phyloP scores from a whole-genome alignment of 92 coral and sea anemone species.

The Zoanthus sociatus region DNA sequence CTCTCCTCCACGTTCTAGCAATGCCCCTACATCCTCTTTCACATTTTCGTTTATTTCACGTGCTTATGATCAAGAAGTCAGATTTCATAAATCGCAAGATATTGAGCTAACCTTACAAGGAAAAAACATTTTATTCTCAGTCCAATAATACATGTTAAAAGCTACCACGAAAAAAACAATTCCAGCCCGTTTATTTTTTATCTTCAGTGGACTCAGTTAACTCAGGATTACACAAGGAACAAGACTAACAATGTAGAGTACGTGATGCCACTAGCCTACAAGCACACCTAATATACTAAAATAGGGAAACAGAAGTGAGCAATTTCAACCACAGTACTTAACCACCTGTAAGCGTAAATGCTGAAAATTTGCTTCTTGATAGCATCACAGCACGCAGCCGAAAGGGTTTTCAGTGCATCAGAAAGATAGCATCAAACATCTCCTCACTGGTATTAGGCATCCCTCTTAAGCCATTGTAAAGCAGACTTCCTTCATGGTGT shows the following conservation, averaged over 20 bases:
- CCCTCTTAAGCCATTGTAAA: constrained; percentile 32
- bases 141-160: neutral
- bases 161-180: neutral
- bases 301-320: neutral
- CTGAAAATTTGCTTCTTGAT: constrained; percentile 38
- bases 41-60: neutral
- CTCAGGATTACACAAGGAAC: neutral
- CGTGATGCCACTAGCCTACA: neutral
- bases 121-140: neutral
- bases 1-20: neutral
- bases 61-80: neutral
- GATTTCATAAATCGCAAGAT: neutral
- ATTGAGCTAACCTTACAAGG: neutral
- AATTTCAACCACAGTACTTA: neutral
- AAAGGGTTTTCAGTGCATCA: constrained; percentile 26
- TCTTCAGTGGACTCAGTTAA: neutral
- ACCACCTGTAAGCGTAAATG: constrained; percentile 40
- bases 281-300: neutral
- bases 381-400: constrained; percentile 45
- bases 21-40: neutral
- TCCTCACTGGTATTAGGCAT: constrained; percentile 34
- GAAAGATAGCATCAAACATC: constrained; percentile 14
- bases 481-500: constrained; percentile 10
- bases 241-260: neutral
- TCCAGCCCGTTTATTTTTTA: too few relatives aligned